A percentile compares a stretch with the other conserved stretches of the same genome.
Conservation (phyloP, 2,113 vertebrate genomes). For the Collichthys lucidus region DNA sequence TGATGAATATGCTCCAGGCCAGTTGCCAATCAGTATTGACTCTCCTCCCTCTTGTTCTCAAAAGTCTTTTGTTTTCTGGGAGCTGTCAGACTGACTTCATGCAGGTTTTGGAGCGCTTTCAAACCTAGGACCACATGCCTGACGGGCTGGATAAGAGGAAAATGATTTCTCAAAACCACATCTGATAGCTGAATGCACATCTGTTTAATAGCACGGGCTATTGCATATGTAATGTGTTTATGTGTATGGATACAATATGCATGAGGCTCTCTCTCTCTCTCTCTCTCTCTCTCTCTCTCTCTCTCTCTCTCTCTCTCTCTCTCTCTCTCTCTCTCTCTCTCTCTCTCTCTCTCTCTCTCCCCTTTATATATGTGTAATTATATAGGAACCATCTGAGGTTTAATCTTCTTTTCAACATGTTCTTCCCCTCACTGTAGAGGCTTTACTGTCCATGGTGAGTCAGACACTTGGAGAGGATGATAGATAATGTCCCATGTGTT, state of each 20-base stretch:
- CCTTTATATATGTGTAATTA: background rate
- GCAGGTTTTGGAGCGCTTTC: constrained; percentile 50
- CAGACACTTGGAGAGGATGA: constrained; percentile 56
- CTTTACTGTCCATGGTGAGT: constrained; percentile 57
- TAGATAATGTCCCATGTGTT: constrained; percentile 56
- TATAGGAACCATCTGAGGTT: constrained; percentile 25
- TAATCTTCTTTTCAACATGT: background rate
- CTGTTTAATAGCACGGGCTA: constrained; percentile 53
- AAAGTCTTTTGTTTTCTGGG: constrained; percentile 60
- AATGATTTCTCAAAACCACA: constrained; percentile 61
- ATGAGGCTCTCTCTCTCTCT: background rate
- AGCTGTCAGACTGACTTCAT: constrained; percentile 56
- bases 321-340: background rate
- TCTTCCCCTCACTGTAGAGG: constrained; percentile 25
- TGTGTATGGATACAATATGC: constrained; percentile 22
- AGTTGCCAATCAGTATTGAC: constrained; percentile 54
- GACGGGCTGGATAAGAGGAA: constrained; percentile 49
- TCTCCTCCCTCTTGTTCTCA: constrained; percentile 45
- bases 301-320: background rate
- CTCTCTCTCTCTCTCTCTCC: too few relatives aligned
- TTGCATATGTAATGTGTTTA: constrained; percentile 30
- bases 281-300: too few relatives aligned
- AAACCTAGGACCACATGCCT: constrained; percentile 53
- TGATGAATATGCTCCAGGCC: constrained; percentile 48
- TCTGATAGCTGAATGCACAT: constrained; percentile 54